Conservation (phyloP, 2,888 invertebrate species). For the Drosophila suboccidentalis region DNA sequence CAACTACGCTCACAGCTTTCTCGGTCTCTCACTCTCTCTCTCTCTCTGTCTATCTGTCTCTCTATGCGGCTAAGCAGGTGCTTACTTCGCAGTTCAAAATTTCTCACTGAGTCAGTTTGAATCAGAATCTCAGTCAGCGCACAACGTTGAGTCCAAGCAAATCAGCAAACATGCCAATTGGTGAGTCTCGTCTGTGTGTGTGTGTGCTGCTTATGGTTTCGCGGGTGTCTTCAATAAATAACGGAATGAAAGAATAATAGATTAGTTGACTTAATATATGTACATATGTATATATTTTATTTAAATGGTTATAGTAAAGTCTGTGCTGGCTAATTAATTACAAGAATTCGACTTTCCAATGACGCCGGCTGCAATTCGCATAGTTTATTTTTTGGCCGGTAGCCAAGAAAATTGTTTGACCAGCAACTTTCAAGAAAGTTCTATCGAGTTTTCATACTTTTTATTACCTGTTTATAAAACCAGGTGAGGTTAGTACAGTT, state of each 20-base stretch:
- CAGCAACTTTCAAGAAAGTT: slow-evolving; percentile 24
- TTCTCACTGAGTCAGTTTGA: slow-evolving; percentile 53
- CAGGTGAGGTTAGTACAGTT: slow-evolving; percentile 5
- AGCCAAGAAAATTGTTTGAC: slow-evolving; percentile 50
- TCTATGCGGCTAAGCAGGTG: slow-evolving; percentile 35
- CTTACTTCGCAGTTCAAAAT: slow-evolving; percentile 42
- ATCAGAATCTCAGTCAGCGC: slow-evolving; percentile 69
- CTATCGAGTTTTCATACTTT: neutral
- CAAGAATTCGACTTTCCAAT: slow-evolving; percentile 1
- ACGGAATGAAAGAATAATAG: slow-evolving; percentile 44
- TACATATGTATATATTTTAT: neutral
- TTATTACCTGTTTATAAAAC: neutral
- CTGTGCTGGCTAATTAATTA: neutral
- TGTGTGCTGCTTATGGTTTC: slow-evolving; percentile 24
- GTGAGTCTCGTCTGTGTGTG: slow-evolving; percentile 62
- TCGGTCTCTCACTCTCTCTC: slow-evolving; percentile 3
- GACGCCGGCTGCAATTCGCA: slow-evolving; percentile 26
- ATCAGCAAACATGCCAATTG: slow-evolving; percentile 74
- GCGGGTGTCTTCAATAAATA: slow-evolving; percentile 41
- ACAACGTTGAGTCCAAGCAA: slow-evolving; percentile 54
- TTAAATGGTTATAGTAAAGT: neutral
- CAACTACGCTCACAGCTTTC: slow-evolving; percentile 1
- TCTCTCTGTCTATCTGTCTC: neutral
- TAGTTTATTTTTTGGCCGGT: slow-evolving; percentile 46
- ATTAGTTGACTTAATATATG: slow-evolving; percentile 4